Conservation (phyloP, 2,113 vertebrate species). For the Mellivora capensis region DNA sequence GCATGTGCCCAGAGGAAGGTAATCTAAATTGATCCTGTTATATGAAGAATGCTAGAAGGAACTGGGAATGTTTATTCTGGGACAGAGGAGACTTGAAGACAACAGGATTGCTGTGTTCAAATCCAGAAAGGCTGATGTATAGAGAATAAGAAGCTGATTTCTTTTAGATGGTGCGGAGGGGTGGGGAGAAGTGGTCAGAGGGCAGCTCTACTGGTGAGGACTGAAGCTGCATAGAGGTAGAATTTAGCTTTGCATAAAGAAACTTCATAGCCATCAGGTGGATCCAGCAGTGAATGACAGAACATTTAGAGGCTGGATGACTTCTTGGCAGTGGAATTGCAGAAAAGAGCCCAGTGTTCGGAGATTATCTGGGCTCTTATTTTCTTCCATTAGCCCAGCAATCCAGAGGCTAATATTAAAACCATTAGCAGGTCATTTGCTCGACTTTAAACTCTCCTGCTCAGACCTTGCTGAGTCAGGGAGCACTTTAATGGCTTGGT, state of each 20-base stretch:
- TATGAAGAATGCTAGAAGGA: not conserved
- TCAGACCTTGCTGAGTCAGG: conserved; percentile 57
- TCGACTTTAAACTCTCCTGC: conserved; percentile 43
- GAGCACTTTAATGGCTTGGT: conserved; percentile 49
- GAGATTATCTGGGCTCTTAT: conserved; percentile 5
- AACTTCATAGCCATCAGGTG: not conserved
- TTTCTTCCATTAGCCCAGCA: conserved; percentile 56
- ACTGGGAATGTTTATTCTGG: not conserved
- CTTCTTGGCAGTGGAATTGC: conserved; percentile 38
- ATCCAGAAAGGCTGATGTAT: not conserved
- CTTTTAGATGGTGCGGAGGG: not conserved
- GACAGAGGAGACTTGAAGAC: not conserved
- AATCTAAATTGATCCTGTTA: not conserved
- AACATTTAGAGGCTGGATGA: not conserved
- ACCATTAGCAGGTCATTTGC: conserved; percentile 62
- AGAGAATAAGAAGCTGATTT: not conserved
- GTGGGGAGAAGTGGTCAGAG: not conserved
- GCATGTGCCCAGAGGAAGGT: not conserved
- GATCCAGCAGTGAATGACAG: not conserved
- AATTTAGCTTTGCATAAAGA: conserved; percentile 13
- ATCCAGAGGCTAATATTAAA: conserved; percentile 39
- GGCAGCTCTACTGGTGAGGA: rapidly evolving
- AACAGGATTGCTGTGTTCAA: not conserved
- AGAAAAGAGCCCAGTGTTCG: conserved; percentile 34
- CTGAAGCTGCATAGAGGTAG: not conserved